Conservation (phyloP, 2,113 vertebrate genomes). For the Stigmatopora nigra region DNA sequence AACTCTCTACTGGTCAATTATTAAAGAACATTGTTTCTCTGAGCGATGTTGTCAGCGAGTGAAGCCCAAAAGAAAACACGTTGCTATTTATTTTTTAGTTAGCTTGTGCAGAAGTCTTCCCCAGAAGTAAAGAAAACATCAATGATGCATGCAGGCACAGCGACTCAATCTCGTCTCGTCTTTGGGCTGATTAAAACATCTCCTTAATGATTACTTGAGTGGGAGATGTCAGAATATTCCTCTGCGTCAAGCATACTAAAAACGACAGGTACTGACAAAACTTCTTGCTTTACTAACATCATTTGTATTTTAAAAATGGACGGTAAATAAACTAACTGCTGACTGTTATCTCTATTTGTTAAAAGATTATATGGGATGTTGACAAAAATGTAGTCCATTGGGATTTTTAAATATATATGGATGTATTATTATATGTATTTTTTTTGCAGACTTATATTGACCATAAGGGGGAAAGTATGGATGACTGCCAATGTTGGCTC, state of each 20-base stretch:
- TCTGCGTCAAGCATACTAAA: background rate
- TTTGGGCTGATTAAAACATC: slow-evolving; percentile 8
- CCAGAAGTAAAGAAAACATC: background rate
- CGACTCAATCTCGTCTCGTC: background rate
- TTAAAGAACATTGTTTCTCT: slow-evolving; percentile 11
- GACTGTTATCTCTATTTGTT: background rate
- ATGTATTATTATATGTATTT: too few species aligned
- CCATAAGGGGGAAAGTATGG: background rate
- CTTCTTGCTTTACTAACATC: background rate
- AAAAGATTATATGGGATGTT: background rate
- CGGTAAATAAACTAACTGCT: background rate
- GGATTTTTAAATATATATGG: background rate
- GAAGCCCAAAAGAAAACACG: slow-evolving; percentile 11
- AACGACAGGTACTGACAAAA: background rate
- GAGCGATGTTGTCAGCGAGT: slow-evolving; percentile 10
- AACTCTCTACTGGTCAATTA: slow-evolving; percentile 4
- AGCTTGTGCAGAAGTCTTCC: background rate
- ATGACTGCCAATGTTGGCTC: background rate
- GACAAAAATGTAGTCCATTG: background rate
- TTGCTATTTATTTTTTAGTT: slow-evolving; percentile 13
- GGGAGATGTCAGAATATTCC: background rate
- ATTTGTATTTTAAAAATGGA: background rate
- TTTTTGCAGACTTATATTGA: background rate
- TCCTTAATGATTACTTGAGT: slow-evolving; percentile 7
- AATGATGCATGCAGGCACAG: slow-evolving; percentile 4